Base-by-base conservation (phyloP, 2,888 invertebrate species). In the Mythimna loreyi region DNA sequence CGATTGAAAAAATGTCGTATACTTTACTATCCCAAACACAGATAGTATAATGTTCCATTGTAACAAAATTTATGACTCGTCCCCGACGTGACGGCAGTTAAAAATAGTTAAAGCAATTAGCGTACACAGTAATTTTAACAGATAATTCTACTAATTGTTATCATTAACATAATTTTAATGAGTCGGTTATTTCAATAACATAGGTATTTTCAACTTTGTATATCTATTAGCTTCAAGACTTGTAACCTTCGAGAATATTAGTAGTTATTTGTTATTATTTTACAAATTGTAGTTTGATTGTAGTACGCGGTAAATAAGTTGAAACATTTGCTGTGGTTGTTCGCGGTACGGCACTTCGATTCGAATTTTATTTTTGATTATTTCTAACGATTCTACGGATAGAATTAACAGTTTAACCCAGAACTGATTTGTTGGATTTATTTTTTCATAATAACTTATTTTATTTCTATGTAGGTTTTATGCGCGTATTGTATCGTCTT, bases 101-200 rank as follows among this genome's bases (percentile, higher is more conserved):
- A 65, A 65, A 77, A 72, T 63, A 47, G 63, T 8, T n/a, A 11
- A 64, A 68, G 50, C 25, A 78, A 73, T 72, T 80, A 76, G 45
- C 81, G 36, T 66, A 52, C n/a, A 28, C 30, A 64, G 71, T 56
- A 55, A 66, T 76, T 76, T 60, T 53, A 52, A 66, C 49, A 66
- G 59, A 53, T 52, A 80, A 76, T 80, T 71, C 56, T 50, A 53
- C 58, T 69, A 56, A 78, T 67, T 73, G 60, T 63, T 61, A 47
- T 64, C 56, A 77, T 80, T 80, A 74, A 40, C 81, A 69, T 77
- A 72, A 67, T 58, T 70, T 74, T 65, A 72, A 80, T 45, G 71
- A 52, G 70, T 30, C 52, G 9, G 47, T 70, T 55, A 66, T 61
- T 64, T 62, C 58, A 56, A 74, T 66, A 40, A 43, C 45, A 50